phyloP scores from a whole-genome alignment of 64 coral and sea anemone genomes.

The Hydrozoanthus tunicans region DNA sequence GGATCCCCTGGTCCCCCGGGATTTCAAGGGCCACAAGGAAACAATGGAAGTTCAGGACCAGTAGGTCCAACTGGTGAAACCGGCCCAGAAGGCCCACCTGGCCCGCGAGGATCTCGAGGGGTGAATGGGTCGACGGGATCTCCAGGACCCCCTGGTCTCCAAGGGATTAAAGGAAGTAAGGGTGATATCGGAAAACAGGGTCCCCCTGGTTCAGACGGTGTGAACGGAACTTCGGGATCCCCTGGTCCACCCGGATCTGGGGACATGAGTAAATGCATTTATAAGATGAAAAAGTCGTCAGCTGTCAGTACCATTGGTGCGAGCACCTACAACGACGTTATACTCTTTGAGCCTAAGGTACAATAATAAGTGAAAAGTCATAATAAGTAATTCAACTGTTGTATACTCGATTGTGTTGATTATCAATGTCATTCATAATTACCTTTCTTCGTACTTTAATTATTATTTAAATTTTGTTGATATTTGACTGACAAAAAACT shows the following conservation, averaged over 20 bases:
- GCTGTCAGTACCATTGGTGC: not conserved
- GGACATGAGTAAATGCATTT: conserved; percentile 37
- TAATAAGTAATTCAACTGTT: not conserved
- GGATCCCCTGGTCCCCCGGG: not conserved
- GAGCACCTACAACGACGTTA: not conserved
- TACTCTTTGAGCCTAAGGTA: not conserved
- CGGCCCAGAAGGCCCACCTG: conserved; percentile 22
- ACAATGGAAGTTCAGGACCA: conserved; percentile 16
- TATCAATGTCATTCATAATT: not conserved
- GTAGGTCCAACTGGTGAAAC: not conserved
- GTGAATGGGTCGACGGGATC: not conserved
- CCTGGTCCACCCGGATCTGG: conserved; percentile 45
- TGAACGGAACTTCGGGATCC: conserved; percentile 20
- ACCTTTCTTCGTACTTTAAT: too few relatives aligned
- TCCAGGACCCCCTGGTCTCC: conserved; percentile 20
- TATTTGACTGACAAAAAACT: too few relatives aligned
- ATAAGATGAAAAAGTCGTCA: not conserved
- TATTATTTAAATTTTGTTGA: too few relatives aligned
- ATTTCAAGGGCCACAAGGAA: conserved; percentile 10
- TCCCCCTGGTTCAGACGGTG: not conserved
- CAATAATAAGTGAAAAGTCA: not conserved
- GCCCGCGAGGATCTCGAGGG: conserved; percentile 11
- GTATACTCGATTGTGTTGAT: not conserved
- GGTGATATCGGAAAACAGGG: conserved; percentile 12
- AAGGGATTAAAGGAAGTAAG: conserved; percentile 2